A percentile compares a stretch with the other conserved stretches of the same genome.
Evolutionary conservation across 2,888 invertebrate species (phyloP).

Genomic region (Drosophila antonietae): DNA sequence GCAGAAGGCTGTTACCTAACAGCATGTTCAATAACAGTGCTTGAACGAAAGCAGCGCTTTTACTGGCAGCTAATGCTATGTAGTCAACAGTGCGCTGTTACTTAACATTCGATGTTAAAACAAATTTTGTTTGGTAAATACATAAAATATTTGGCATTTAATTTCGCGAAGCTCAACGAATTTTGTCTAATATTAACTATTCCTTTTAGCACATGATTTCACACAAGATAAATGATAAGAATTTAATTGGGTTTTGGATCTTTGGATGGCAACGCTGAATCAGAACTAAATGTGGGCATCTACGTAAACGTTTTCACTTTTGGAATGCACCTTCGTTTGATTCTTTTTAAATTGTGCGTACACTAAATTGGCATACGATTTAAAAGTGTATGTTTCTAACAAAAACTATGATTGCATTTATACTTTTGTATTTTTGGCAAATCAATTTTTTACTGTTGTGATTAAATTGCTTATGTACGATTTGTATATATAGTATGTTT

Average conservation of each 20-base stretch:
- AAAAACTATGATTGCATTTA: conserved; percentile 43
- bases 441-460: conserved; percentile 52
- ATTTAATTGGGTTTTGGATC: conserved; percentile 58
- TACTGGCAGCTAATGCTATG: conserved; percentile 19
- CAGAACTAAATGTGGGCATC: conserved; percentile 44
- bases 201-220: conserved; percentile 49
- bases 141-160: conserved; percentile 74
- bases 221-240: conserved; percentile 59
- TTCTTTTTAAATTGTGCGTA: conserved; percentile 25
- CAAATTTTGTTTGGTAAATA: conserved; percentile 62
- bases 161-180: conserved; percentile 75
- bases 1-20: conserved; percentile 42
- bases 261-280: conserved; percentile 65
- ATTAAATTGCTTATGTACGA: conserved; percentile 54
- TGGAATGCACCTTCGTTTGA: conserved; percentile 60
- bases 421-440: conserved; percentile 57
- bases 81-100: conserved; percentile 33
- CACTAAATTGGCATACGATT: conserved; percentile 12
- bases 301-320: conserved; percentile 53
- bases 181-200: conserved; percentile 35
- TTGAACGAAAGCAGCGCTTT: conserved; percentile 14
- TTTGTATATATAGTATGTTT: conserved; percentile 32
- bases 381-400: conserved; percentile 27
- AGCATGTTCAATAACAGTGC: conserved; percentile 31
- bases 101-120: conserved; percentile 42